These are phyloP conservation scores for Mormyrus lacerda DNA, from an alignment of 2,113 vertebrate species.

Conservation along the genomic window DNA sequence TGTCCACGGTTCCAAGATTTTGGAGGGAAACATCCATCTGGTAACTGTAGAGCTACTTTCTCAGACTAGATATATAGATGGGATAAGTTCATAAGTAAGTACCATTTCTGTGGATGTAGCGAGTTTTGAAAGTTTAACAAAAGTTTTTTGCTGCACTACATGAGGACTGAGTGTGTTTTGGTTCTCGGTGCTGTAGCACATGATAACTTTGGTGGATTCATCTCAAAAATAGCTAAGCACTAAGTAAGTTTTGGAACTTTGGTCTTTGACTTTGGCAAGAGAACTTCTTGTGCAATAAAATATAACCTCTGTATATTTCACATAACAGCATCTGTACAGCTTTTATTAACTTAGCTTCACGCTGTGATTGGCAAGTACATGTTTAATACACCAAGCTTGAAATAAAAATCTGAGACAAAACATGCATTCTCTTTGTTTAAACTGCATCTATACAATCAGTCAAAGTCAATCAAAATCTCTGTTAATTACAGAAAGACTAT, in stretches of 20 bases:
- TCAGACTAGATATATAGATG: neutral
- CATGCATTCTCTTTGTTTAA: neutral
- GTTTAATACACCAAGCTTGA: neutral
- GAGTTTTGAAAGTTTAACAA: neutral
- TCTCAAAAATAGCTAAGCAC: neutral
- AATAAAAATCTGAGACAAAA: neutral
- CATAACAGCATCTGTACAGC: neutral
- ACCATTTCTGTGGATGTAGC: neutral
- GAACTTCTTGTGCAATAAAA: neutral
- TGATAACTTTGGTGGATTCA: neutral
- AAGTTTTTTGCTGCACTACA: neutral
- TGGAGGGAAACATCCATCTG: neutral
- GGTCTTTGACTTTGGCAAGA: neutral
- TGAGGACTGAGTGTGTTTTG: neutral
- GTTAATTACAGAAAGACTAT: neutral
- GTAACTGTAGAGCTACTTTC: neutral
- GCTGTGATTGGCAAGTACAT: neutral
- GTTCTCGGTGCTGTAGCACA: neutral
- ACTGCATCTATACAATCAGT: neutral
- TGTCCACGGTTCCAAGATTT: neutral
- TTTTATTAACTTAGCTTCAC: neutral
- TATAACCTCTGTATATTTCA: neutral
- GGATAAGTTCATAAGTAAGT: neutral
- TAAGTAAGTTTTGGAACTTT: neutral
- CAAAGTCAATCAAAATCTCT: neutral